phyloP scores from a whole-genome alignment of 1,140 invertebrate genomes.

The Leptinotarsa lineolata region DNA sequence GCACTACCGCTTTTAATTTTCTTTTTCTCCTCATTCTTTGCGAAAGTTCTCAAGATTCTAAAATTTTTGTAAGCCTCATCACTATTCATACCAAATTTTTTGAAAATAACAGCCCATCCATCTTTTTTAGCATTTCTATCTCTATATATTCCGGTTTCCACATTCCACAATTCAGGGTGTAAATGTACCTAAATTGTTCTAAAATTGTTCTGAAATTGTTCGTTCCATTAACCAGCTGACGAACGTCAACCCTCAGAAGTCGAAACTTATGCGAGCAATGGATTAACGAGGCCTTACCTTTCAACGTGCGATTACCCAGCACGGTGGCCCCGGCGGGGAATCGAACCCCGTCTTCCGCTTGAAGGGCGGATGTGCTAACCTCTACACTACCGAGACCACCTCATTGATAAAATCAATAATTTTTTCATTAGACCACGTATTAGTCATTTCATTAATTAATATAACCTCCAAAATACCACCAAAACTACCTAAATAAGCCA shows the following conservation, averaged over 20 bases:
- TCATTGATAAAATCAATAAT: conserved; percentile 25
- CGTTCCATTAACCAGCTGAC: no score
- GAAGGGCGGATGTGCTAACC: no score
- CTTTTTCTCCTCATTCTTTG: conserved; percentile 18
- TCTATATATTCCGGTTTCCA: conserved; percentile 22
- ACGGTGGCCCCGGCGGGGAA: no score
- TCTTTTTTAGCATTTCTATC: conserved; percentile 22
- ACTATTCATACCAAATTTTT: conserved; percentile 11
- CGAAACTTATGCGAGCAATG: no score
- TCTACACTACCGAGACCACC: no score
- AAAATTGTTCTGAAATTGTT: no score
- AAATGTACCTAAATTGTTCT: no score
- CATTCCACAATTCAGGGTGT: conserved; percentile 18
- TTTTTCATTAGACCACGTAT: conserved; percentile 10
- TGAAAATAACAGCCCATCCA: conserved; percentile 5
- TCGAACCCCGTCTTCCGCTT: no score
- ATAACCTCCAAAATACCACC: not conserved
- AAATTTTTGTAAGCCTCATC: conserved; percentile 6
- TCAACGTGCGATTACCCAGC: no score
- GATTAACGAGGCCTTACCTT: no score
- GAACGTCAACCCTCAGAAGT: no score
- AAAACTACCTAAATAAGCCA: not conserved
- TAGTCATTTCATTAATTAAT: conserved; percentile 11
- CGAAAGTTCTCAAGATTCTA: conserved; percentile 11
- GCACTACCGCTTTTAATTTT: conserved; percentile 15